Conservation (phyloP, 2,113 vertebrate genomes). For the Malurus cyaneus region DNA sequence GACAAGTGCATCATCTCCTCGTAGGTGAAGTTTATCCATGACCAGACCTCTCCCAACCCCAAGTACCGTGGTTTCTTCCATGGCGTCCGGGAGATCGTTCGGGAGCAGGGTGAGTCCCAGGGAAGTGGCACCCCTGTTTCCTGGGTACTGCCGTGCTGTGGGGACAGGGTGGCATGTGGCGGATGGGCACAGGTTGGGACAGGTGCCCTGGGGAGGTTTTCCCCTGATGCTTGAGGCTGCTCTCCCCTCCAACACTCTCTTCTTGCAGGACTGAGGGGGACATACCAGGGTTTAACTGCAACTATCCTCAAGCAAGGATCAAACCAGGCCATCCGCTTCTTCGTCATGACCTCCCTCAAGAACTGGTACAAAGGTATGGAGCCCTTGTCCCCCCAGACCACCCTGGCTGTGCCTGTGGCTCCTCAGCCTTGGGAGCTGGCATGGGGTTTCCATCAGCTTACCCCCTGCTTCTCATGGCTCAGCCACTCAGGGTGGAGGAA, state of each 20-base stretch:
- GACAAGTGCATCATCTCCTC: not conserved
- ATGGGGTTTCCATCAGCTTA: not conserved
- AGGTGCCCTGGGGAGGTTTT: not conserved
- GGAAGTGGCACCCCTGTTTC: not conserved
- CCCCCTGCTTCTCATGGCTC: not conserved
- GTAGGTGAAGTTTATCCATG: constrained; percentile 96
- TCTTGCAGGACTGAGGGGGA: constrained; percentile 86
- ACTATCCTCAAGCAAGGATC: constrained; percentile 94
- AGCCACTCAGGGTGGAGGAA: not conserved
- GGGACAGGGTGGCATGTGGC: rapidly evolving
- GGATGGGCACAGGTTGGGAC: not conserved
- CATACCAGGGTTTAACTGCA: constrained; percentile 92
- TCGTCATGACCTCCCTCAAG: constrained; percentile 91
- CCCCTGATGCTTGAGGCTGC: not conserved
- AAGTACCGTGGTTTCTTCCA: constrained; percentile 94
- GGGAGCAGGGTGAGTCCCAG: constrained; percentile 78
- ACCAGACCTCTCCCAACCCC: constrained; percentile 89
- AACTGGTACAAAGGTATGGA: constrained; percentile 94
- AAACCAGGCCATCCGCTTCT: constrained; percentile 96
- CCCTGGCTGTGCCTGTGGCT: not conserved
- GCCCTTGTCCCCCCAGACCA: not conserved
- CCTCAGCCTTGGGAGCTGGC: not conserved
- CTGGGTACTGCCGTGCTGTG: rapidly evolving
- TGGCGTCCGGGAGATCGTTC: constrained; percentile 88
- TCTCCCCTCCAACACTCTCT: not conserved